Percentiles rank a stretch among this genome's conserved stretches.
phyloP scores from a whole-genome alignment of 1,140 invertebrate species.

The Heliconius hewitsoni region DNA sequence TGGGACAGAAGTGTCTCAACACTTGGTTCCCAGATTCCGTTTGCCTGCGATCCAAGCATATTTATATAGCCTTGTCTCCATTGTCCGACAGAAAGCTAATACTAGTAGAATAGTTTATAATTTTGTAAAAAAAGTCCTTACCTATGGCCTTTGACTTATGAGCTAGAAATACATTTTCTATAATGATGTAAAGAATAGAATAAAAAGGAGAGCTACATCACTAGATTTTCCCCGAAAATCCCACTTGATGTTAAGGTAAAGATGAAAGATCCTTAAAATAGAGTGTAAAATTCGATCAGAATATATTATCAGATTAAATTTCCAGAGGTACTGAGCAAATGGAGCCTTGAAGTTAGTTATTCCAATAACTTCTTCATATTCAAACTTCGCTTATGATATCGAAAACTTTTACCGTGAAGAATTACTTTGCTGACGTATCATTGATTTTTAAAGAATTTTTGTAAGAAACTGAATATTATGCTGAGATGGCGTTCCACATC shows the following conservation, averaged over 20 bases:
- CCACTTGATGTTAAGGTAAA: not conserved
- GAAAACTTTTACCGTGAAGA: slow-evolving; percentile 16
- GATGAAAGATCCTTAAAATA: not conserved
- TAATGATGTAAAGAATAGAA: too few species aligned
- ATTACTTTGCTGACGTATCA: slow-evolving; percentile 20
- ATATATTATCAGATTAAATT: slow-evolving; percentile 18
- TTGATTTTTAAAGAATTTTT: slow-evolving; percentile 19
- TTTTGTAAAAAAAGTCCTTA: too few species aligned
- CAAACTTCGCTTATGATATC: slow-evolving; percentile 20
- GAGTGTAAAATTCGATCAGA: not conserved
- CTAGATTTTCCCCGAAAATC: not conserved
- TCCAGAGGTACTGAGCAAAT: slow-evolving; percentile 8
- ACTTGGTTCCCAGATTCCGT: too few species aligned
- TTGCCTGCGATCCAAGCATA: too few species aligned
- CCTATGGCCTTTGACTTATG: too few species aligned
- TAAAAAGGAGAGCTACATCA: too few species aligned
- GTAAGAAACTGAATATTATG: slow-evolving; percentile 11
- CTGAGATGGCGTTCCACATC: not conserved
- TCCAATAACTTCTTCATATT: slow-evolving; percentile 19
- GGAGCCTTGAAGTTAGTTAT: slow-evolving; percentile 20
- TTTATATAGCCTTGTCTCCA: too few species aligned
- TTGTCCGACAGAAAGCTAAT: too few species aligned
- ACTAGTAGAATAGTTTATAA: too few species aligned
- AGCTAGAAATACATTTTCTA: too few species aligned
- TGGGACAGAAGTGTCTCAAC: too few species aligned